Evolutionary conservation across 92 coral and sea anemone genomes (phyloP), one percentile per base, ranked within the genome.

Genomic region (Zoanthus gigantus): DNA sequence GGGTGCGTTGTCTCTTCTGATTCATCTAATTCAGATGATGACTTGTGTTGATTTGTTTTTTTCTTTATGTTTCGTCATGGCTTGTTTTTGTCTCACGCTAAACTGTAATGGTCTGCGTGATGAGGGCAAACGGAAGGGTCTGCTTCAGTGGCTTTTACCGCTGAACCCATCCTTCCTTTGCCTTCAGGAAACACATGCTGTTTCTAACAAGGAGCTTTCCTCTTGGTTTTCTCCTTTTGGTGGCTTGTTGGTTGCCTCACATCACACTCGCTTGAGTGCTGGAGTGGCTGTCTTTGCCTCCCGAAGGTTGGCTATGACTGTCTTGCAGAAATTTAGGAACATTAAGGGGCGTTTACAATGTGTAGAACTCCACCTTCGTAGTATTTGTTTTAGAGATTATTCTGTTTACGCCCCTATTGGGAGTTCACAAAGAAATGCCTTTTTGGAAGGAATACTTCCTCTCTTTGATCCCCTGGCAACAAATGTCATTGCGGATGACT

Each of bases 361-460:
- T 37, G 42, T 37, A 2, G 42, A 37, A 4, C 37, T 91, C 90
- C 44, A n/a, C 66, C 1, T 46, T 14, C 63, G 14, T 0, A 83
- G 28, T 3, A 10, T 37, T 6, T 1, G 12, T 0, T 84, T 90
- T 16, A 32, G 92, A 0, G 72, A 92, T 1, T 61, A 47, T 28
- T 83, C 88, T 32, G 23, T 94, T 2, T 90, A 94, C 75, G 94
- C 93, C 7, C 94, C 93, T 0, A 79, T 2, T n/a, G 9, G 6
- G 88, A 2, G 3, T 37, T 2, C 42, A 2, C 42, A 37, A 37
- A 37, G 42, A 4, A 53, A 53, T 13, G 2, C 90, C n/a, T 72
- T 90, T 85, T 78, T 63, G 44, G 88, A 74, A 4, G 44, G 60
- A 13, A 50, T 76, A 0, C 37, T 61, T 0, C 11, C 0, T 6